phyloP scores from a whole-genome alignment of 2,888 invertebrate species.

The Cenopis cana region DNA sequence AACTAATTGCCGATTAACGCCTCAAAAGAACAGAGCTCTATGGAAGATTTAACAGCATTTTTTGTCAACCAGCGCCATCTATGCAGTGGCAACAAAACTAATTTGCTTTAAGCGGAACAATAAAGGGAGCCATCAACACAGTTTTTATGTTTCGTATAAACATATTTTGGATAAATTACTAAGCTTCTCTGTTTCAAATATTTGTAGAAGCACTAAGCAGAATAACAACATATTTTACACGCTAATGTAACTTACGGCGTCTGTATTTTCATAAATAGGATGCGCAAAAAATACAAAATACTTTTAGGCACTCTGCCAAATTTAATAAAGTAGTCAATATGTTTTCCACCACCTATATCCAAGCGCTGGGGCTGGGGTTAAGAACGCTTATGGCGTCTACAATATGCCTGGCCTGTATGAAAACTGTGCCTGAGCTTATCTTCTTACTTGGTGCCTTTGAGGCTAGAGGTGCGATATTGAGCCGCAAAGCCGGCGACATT shows the following conservation, averaged over 20 bases:
- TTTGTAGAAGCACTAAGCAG: slow-evolving; percentile 12
- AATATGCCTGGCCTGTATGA: slow-evolving; percentile 43
- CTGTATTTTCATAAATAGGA: slow-evolving; percentile 34
- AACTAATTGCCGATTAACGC: slow-evolving; percentile 16
- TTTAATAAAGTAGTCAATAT: slow-evolving; percentile 45
- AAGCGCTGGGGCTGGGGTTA: slow-evolving; percentile 38
- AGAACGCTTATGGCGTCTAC: slow-evolving; percentile 34
- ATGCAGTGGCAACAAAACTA: slow-evolving; percentile 11
- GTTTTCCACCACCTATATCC: slow-evolving; percentile 41
- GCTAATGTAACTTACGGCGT: slow-evolving; percentile 29
- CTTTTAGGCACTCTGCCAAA: slow-evolving; percentile 44
- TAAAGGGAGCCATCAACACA: too few relatives aligned
- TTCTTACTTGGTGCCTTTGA: slow-evolving; percentile 33
- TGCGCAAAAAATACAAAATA: slow-evolving; percentile 41
- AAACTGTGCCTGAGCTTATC: slow-evolving; percentile 43
- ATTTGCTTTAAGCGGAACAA: neutral
- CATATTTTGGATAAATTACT: slow-evolving; percentile 7
- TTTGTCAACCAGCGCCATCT: slow-evolving; percentile 20
- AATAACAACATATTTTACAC: slow-evolving; percentile 27
- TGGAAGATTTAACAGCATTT: neutral
- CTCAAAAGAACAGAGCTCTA: neutral
- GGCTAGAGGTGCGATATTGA: slow-evolving; percentile 36
- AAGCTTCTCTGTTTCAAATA: slow-evolving; percentile 15
- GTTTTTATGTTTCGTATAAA: neutral
- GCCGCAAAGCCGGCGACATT: slow-evolving; percentile 31